Percentiles rank a stretch among this genome's conserved stretches.
Evolutionary conservation across 2,113 vertebrate genomes (phyloP).

Genomic region (Cavia aperea): DNA sequence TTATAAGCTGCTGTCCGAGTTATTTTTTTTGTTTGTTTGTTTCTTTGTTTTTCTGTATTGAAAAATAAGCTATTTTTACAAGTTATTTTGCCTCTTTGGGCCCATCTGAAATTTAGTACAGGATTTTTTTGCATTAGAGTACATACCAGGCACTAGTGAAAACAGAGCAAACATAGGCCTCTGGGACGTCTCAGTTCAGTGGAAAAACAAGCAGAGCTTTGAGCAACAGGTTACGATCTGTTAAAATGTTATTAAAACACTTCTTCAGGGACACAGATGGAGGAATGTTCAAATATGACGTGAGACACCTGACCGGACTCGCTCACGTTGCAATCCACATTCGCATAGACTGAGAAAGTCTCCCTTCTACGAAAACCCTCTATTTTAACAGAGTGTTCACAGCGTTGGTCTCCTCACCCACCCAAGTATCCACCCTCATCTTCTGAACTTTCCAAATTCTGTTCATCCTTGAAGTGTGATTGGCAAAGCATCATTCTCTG

Average conservation of each 20-base stretch:
- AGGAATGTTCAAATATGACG: not conserved
- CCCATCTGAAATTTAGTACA: not conserved
- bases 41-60: not conserved
- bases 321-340: not conserved
- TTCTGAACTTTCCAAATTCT: not conserved
- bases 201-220: not conserved
- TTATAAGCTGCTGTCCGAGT: not conserved
- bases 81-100: conserved; percentile 6
- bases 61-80: not conserved
- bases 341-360: not conserved
- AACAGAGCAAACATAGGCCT: not conserved
- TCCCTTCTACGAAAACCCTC: not conserved
- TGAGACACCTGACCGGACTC: not conserved
- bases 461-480: not conserved
- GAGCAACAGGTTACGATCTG: not conserved
- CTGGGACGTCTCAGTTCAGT: not conserved
- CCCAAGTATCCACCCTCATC: not conserved
- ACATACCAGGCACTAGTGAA: not conserved
- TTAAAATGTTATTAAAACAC: not conserved
- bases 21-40: not conserved
- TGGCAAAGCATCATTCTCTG: not conserved
- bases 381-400: not conserved
- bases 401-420: not conserved
- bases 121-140: not conserved
- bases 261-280: not conserved